Evolutionary conservation across 2,797 vertebrate genomes (phyloP), one percentile per base, ranked within the genome.

Genomic region (Eleutherodactylus coqui): DNA sequence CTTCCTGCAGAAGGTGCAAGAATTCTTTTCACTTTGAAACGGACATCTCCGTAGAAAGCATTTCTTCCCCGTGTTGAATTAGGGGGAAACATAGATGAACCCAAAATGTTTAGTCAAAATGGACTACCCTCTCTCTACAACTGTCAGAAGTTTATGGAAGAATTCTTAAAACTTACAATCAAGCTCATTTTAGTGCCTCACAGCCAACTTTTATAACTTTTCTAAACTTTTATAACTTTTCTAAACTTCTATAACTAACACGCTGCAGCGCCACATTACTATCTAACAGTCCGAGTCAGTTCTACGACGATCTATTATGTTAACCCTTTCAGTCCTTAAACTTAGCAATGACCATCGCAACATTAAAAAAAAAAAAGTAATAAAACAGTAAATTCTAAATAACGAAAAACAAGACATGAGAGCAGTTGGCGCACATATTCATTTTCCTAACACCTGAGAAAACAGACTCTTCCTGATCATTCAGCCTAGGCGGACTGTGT

Each of bases 371-470:
- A 49, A 49, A 75, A 75, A 21, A 5, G 34, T 51, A 32, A 75
- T 21, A 32, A 11, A 45, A 3, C 62, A 19, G 21, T 5, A n/a
- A 45, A 73, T 24, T 51, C 43, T 0, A 6, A 75, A 17, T 75
- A 16, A 32, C 21, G 36, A 21, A 70, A 49, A 75, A 49, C 70
- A 75, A 75, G 16, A 19, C 8, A 43, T 27, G 2, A 70, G 0
- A 51, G 27, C 0, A 10, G 4, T 34, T 34, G 43, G 29, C 10
- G 29, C 14, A 21, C 24, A 75, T 4, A 75, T 51, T 32, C 5
- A 75, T 49, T 75, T 51, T 51, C 47, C 73, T 4, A 19, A 32
- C 21, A 76, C 75, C 75, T 53, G 75, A 34, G 49, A 76, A 53
- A 51, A 34, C 47, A 51, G 47, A 34, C 27, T 36, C 27, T 76